Evolutionary conservation across 2,797 vertebrate genomes (phyloP), one percentile per base, ranked within the genome.

Genomic region (Gambelia wislizenii): DNA sequence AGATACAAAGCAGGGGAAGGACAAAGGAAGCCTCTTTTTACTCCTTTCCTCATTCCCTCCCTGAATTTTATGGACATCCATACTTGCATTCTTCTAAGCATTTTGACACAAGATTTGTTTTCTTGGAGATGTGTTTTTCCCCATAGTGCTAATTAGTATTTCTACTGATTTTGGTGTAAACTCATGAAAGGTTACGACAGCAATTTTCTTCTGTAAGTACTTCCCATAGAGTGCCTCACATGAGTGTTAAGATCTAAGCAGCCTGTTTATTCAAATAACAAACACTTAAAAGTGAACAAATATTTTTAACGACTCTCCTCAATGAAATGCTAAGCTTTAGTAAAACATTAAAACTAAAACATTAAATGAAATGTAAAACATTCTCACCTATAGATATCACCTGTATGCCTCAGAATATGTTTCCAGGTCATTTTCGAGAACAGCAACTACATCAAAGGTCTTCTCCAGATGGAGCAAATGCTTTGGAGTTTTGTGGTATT

Each of bases 161-260:
- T 79, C 87, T 83, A 67, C 87, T 77, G 80, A 64, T 83, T 81
- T 83, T 76, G 42, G 81, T 83, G 56, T 83, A 77, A 76, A 77
- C 44, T 52, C 72, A 83, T 64, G 22, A 88, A 88, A 88, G 87
- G 81, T 83, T 88, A 64, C 52, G 56, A 67, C 80, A 67, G 72
- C 87, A 83, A 83, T 88, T 88, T 88, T 67, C 80, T 83, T 83
- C 44, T 39, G 44, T 83, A 77, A 67, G 72, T 67, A 88, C 81
- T 83, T 88, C 81, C 87, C 74, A 82, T 74, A 61, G 69, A 80
- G 69, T 74, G 77, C 56, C 72, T 42, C 33, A 56, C 52, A 22
- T 72, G 76, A 75, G 39, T 6, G 12, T 47, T 75, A 86, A 76
- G 89, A 44, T 80, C 83, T 54, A 84, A 69, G 20, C 3, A 1